Evolutionary conservation across 2,888 invertebrate genomes (phyloP).

Genomic region (Protodeltote pygarga): DNA sequence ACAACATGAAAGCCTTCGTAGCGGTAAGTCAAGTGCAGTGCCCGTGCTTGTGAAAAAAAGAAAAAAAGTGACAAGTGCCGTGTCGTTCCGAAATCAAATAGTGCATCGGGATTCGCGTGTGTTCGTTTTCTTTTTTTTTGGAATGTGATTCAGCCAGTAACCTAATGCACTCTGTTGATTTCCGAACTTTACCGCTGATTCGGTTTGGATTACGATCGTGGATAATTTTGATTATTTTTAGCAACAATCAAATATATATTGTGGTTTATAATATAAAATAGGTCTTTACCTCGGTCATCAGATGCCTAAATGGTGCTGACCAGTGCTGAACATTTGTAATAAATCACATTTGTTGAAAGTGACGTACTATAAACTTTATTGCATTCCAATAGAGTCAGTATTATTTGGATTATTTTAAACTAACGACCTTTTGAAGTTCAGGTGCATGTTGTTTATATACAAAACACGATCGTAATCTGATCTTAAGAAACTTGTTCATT

Average conservation of each 20-base stretch:
- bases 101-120: constrained; percentile 60
- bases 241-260: not conserved
- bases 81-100: constrained; percentile 79
- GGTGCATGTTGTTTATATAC: constrained; percentile 14
- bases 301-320: not conserved
- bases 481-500: constrained; percentile 22
- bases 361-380: not conserved
- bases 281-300: not conserved
- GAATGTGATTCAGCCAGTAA: constrained; percentile 38
- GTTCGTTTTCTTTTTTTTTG: constrained; percentile 34
- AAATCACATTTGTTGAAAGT: too few species aligned
- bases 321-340: not conserved
- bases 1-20: constrained; percentile 85
- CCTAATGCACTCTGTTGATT: constrained; percentile 54
- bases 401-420: not conserved
- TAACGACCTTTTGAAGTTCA: not conserved
- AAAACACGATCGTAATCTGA: constrained; percentile 44
- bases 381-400: constrained; percentile 5
- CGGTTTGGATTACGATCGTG: constrained; percentile 39
- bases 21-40: constrained; percentile 83
- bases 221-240: not conserved
- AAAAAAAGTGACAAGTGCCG: constrained; percentile 74
- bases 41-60: constrained; percentile 58
- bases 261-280: not conserved
- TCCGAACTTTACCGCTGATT: constrained; percentile 44